Evolutionary conservation across 2,113 vertebrate genomes (phyloP), one percentile per base, ranked within the genome.

Genomic region (Aythya baeri): DNA sequence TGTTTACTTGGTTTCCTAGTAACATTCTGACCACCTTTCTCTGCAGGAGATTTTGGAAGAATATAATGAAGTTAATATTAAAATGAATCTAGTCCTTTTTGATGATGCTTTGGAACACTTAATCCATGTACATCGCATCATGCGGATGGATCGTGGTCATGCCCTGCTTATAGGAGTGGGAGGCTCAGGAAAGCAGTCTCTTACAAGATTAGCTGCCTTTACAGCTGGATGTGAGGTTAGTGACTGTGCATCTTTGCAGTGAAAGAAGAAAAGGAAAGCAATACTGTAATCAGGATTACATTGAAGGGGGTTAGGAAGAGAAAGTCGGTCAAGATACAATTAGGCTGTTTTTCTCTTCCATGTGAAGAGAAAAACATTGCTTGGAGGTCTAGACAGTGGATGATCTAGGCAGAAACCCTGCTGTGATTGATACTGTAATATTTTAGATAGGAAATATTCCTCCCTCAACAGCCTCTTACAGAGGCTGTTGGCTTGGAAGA

Each of bases 81-180:
- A 94, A 52, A 99, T 99, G 99, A 99, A 99, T 54, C 94, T 99
- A 58, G 99, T 99, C 25, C 98, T 99, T 44, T 99, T 99, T 73
- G 98, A 99, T 4, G 99, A 99, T 9, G 99, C 99, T 9, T 96
- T 99, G 94, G 99, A 99, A 86, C 99, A 99, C 94, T 96, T 99
- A 72, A 99, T 98, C 27, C 98, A 98, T 0, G 79, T 99, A 32
- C 99, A 99, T 93, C 98, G 99, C 61, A 98, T 99, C 92, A 98
- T 99, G 62, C 98, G 99, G 9, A 98, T 99, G 97, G 98, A 99
- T 95, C 98, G 96, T 0, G 99, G 99, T 38, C 99, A 99, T 1
- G 99, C 99, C 1, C 97, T 99, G 96, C 98, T 99, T 34, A 98
- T 99, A 7, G 99, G 99, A 1, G 98, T 99, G 3, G 99, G 98